Evolutionary conservation across 2,113 vertebrate genomes (phyloP), one percentile per base, ranked within the genome.

Genomic region (Onychorhynchus coronatus): DNA sequence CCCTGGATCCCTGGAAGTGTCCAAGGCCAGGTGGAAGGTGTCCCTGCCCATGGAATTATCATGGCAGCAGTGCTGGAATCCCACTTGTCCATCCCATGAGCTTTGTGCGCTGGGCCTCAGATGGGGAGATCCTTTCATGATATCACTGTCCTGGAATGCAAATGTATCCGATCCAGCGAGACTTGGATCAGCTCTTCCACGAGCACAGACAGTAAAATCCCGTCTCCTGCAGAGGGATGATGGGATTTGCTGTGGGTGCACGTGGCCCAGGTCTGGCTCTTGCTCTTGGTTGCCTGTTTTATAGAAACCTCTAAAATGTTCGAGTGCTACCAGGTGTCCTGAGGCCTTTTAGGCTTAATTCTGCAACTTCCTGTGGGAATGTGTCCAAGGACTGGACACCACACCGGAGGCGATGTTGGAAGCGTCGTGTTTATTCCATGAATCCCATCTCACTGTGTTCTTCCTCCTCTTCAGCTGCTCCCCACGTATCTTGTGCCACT

Each of bases 401-500:
- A 2, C 42, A 0, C 76, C 21, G 63, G 24, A 16, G 68, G 12
- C 39, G 4, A 8, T 5, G 37, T 49, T 20, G 2, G 30, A 44
- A 70, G 13, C 0, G 0, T n/a, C 0, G 5, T 25, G 52, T 56
- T 39, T 27, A 15, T 39, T 5, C 7, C 3, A 1, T 5, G 9
- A 67, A 82, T 44, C 78, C n/a, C 37, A n/a, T 5, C 9, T 25
- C 4, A 22, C 5, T 3, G 28, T 4, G 1, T 28, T 31, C 53
- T 41, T n/a, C 70, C 1, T 10, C 2, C 1, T 14, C 59, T 68
- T 42, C 47, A 21, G 39, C 17, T 11, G 20, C 50, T 42, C 46
- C 18, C 39, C 4, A 0, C 1, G 3, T 19, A 0, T 50, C 25
- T 0, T 3, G 42, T 12, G 18, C 22, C 17, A 4, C 49, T 37